Percentiles rank a stretch among this genome's conserved stretches.
Conservation (phyloP, 2,797 vertebrate genomes). For the Platalea minor region DNA sequence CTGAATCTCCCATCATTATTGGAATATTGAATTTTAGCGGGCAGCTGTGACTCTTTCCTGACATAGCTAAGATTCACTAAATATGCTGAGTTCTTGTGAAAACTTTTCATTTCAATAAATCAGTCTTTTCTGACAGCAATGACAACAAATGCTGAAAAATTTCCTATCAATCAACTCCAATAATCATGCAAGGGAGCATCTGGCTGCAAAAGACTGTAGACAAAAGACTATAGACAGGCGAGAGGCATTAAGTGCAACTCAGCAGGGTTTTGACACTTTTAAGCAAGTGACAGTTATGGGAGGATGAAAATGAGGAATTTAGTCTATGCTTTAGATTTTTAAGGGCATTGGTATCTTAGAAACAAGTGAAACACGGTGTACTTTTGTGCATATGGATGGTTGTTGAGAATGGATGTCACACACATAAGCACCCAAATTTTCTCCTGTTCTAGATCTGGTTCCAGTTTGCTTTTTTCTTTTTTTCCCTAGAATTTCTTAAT, state of each 20-base stretch:
- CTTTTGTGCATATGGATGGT: too few relatives aligned
- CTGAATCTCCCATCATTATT: background rate
- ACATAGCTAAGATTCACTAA: background rate
- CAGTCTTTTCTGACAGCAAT: background rate
- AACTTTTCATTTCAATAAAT: background rate
- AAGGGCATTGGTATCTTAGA: background rate
- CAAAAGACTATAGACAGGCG: background rate
- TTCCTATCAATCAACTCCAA: background rate
- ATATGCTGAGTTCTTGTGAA: background rate
- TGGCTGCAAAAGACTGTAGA: background rate
- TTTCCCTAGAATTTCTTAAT: background rate
- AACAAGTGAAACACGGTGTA: background rate
- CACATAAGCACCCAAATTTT: background rate
- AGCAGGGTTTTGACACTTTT: background rate
- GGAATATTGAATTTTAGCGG: background rate
- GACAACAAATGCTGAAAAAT: constrained; percentile 12
- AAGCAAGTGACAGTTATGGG: background rate
- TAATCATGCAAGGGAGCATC: background rate
- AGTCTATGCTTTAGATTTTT: background rate
- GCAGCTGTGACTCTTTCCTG: background rate
- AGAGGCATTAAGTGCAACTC: background rate
- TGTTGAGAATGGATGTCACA: background rate
- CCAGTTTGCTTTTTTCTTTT: background rate
- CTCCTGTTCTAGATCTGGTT: background rate
- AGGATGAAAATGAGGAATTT: background rate